Conservation (phyloP, 2,113 vertebrate species). For the Symphodus melops region DNA sequence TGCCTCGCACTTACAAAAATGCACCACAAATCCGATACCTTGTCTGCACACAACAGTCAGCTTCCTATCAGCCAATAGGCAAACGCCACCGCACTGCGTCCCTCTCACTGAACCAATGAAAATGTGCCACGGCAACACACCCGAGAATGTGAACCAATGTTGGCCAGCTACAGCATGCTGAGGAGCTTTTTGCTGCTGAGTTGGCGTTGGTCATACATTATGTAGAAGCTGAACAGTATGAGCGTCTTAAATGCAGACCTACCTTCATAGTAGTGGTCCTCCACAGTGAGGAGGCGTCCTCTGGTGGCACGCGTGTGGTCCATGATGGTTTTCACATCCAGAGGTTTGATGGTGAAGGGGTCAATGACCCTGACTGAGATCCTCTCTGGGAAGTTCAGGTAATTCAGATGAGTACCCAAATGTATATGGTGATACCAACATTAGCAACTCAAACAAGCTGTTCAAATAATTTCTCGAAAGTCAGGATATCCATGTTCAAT, state of each 20-base stretch:
- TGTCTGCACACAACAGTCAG: constrained; percentile 36
- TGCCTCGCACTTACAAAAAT: constrained; percentile 64
- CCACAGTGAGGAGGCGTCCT: constrained; percentile 92
- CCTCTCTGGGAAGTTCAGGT: constrained; percentile 84
- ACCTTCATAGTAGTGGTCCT: constrained; percentile 97
- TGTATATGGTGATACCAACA: background rate
- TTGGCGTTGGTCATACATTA: constrained; percentile 40
- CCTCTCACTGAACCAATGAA: constrained; percentile 61
- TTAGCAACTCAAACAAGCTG: background rate
- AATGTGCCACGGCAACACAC: constrained; percentile 52
- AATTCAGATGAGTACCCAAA: background rate
- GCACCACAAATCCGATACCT: constrained; percentile 48
- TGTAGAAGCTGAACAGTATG: constrained; percentile 26
- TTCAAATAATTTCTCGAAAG: background rate
- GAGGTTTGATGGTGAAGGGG: constrained; percentile 94
- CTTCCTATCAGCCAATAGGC: constrained; percentile 57
- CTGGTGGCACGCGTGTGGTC: constrained; percentile 90
- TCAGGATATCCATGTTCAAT: background rate
- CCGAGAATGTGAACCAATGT: constrained; percentile 53
- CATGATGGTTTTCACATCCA: constrained; percentile 92
- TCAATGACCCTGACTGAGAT: constrained; percentile 90
- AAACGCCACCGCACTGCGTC: constrained; percentile 59
- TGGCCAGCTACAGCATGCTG: constrained; percentile 8
- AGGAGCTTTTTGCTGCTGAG: constrained; percentile 30
- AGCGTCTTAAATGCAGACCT: constrained; percentile 30